Base-by-base conservation (phyloP, 2,888 invertebrate genomes). In the Mythimna pallens region DNA sequence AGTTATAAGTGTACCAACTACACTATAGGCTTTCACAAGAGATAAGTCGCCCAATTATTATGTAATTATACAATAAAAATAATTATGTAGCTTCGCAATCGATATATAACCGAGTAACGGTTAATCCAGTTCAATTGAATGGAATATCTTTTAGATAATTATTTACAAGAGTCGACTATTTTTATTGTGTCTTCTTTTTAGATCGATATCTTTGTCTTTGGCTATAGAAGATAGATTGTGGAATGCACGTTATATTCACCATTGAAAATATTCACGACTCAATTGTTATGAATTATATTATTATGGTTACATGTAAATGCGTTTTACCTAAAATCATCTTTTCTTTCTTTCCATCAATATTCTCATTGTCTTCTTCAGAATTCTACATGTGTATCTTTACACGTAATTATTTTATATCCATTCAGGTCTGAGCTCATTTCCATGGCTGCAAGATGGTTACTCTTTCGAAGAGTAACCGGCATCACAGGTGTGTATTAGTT, bases 31-130 rank as follows among this genome's bases (percentile, higher is more conserved):
- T 70, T 65, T 52, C 86, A 73, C 78, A 87, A 63, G n/a, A 66
- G 59, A 65, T 77, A 83, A 82, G 57, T 72, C 70, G 79, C 76
- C 17, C 82, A 76, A 88, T 79, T 78, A 83, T 80, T 76, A 80
- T 83, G 71, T 75, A 81, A 84, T 76, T 77, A 80, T 67, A 66
- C 64, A 69, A 84, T 82, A 80, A 84, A 81, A 78, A 83, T 84
- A 75, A 73, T 67, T 66, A 34, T 64, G 12, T 30, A 59, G 3
- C 69, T 78, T 74, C 77, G 73, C 79, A 84, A 85, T 81, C 87
- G 80, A 84, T 85, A 50, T 64, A 36, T 66, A 25, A 78, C 78
- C 54, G 22, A 55, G 70, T 55, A 50, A 50, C 20, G 0, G 47
- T 1, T 55, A 77, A 86, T 80, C 76, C 68, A 72, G 74, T 85